These are phyloP conservation scores for Siniperca obscura DNA, from an alignment of 2,797 vertebrate genomes.

Conservation along the genomic window DNA sequence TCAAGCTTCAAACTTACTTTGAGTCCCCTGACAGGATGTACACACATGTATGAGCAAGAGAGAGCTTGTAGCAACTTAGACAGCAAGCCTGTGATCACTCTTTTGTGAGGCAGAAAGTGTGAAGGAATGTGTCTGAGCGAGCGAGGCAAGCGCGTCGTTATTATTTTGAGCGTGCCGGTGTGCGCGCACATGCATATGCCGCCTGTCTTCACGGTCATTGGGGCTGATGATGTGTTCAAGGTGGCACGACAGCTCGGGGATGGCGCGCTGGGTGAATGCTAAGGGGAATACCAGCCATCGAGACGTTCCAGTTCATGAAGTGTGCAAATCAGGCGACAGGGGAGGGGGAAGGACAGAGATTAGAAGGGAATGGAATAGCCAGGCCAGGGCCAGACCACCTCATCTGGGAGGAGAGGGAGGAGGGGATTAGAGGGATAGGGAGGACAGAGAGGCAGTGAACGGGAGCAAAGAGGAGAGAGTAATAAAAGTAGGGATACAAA, in stretches of 20 bases:
- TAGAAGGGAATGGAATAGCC: constrained; percentile 70
- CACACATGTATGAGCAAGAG: constrained; percentile 28
- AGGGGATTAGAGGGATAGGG: constrained; percentile 63
- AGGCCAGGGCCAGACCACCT: constrained; percentile 77
- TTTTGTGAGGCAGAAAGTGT: constrained; percentile 39
- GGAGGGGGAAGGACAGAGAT: constrained; percentile 52
- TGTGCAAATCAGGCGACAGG: constrained; percentile 78
- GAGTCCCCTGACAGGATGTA: constrained; percentile 43
- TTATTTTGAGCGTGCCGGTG: constrained; percentile 35
- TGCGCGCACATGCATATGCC: constrained; percentile 40
- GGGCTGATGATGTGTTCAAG: constrained; percentile 77
- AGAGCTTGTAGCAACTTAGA: constrained; percentile 38
- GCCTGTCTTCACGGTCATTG: constrained; percentile 65
- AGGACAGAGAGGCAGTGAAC: constrained; percentile 46
- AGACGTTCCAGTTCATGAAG: constrained; percentile 81
- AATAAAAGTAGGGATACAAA: constrained; percentile 52
- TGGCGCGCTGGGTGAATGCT: constrained; percentile 31
- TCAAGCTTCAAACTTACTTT: constrained; percentile 38
- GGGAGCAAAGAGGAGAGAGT: constrained; percentile 50
- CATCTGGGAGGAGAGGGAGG: constrained; percentile 69
- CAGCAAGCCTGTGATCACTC: constrained; percentile 53
- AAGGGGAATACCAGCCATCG: constrained; percentile 73
- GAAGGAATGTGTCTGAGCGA: constrained; percentile 11
- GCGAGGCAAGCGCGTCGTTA: constrained; percentile 24
- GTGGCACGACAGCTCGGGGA: constrained; percentile 68